Evolutionary conservation across 2,888 invertebrate species (phyloP).

Genomic region (Clostera curtula): DNA sequence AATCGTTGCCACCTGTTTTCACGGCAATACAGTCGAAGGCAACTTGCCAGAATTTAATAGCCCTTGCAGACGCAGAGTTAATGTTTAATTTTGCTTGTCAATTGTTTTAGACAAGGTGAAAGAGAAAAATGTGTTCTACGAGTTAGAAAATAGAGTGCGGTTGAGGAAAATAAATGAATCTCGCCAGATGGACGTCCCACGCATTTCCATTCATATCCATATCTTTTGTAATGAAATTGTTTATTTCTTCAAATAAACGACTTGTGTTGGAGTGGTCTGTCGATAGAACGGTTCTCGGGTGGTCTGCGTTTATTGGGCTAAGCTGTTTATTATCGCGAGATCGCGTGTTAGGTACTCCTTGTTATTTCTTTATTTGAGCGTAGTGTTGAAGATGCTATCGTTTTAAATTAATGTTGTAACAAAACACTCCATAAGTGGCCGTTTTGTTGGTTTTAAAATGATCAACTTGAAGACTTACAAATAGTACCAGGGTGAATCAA

Average conservation of each 20-base stretch:
- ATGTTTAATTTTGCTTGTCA: conserved; percentile 21
- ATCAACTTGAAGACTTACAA: too few species aligned
- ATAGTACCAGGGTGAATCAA: too few species aligned
- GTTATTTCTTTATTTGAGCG: conserved; percentile 28
- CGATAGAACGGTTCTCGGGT: conserved; percentile 42
- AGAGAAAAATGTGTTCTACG: conserved; percentile 25
- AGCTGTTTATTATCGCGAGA: conserved; percentile 22
- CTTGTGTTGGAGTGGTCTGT: conserved; percentile 33
- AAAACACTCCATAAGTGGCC: conserved; percentile 4
- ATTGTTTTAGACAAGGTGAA: conserved; percentile 5
- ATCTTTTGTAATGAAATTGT: conserved; percentile 66
- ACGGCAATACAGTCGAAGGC: conserved; percentile 41
- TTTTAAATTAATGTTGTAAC: conserved; percentile 17
- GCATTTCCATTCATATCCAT: conserved; percentile 62
- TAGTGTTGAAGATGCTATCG: conserved; percentile 18
- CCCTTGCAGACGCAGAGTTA: conserved; percentile 12
- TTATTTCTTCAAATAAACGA: conserved; percentile 62
- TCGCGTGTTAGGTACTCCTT: conserved; percentile 20
- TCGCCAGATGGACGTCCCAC: conserved; percentile 58
- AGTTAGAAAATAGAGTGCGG: conserved; percentile 14
- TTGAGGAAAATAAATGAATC: conserved; percentile 17
- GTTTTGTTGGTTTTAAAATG: too few species aligned
- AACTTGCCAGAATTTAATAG: conserved; percentile 16
- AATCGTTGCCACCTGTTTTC: conserved; percentile 62
- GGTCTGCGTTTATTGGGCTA: conserved; percentile 39